These are phyloP conservation scores for Dicyrtomina minuta DNA, from an alignment of 2,888 invertebrate species.

Conservation along the genomic window DNA sequence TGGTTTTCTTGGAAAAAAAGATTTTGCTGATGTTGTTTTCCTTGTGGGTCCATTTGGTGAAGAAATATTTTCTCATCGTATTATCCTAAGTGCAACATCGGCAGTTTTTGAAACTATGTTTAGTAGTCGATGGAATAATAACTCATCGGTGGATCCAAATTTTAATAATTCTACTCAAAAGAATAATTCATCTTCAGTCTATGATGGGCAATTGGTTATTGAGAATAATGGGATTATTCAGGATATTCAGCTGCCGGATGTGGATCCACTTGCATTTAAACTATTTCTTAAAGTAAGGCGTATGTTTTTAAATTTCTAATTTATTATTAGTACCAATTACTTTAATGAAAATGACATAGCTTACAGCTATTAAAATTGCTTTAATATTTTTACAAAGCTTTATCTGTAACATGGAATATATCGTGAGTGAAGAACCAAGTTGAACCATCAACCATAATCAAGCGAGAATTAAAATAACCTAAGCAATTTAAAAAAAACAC, in stretches of 20 bases:
- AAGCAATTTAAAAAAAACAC: no score
- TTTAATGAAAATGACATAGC: no score
- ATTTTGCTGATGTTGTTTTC: constrained; percentile 24
- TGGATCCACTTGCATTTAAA: constrained; percentile 11
- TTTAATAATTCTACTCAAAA: no score
- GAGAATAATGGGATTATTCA: not conserved
- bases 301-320: not conserved
- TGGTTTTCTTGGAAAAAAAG: constrained; percentile 10
- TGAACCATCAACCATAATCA: no score
- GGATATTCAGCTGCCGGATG: constrained; percentile 13
- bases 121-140: constrained; percentile 25
- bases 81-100: constrained; percentile 23
- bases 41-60: constrained; percentile 21
- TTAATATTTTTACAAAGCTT: no score
- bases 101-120: no score
- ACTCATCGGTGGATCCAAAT: not conserved
- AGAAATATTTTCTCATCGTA: constrained; percentile 21
- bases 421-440: no score
- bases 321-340: no score
- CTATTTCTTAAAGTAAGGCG: constrained; percentile 8
- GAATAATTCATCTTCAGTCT: not conserved
- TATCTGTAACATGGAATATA: no score
- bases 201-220: no score
- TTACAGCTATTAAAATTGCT: no score
- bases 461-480: no score